Evolutionary conservation across 2,888 invertebrate species (phyloP).

Genomic region (Trichopoda pennipes): DNA sequence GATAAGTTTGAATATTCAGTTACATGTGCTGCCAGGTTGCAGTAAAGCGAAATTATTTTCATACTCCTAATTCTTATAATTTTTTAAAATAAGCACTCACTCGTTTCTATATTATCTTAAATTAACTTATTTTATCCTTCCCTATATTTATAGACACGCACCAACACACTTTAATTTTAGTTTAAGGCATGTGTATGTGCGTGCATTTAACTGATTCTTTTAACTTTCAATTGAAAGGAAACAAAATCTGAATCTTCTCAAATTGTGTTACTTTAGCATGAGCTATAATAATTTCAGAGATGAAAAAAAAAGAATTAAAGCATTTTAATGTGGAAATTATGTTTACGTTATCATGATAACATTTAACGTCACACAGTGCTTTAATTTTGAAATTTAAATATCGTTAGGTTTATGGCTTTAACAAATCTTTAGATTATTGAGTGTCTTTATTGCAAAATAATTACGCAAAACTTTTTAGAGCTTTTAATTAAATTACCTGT

Average conservation of each 20-base stretch:
- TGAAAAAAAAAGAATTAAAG: not conserved
- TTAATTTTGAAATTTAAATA: not conserved
- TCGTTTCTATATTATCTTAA: conserved; percentile 7
- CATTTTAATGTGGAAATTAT: conserved; percentile 16
- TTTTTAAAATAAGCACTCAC: not conserved
- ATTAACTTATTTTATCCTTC: conserved; percentile 33
- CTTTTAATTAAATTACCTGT: too few relatives aligned
- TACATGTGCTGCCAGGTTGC: not conserved
- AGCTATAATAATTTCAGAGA: conserved; percentile 18
- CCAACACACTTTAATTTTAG: not conserved
- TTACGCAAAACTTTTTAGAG: too few relatives aligned
- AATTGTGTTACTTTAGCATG: conserved; percentile 39
- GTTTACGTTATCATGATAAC: conserved; percentile 16
- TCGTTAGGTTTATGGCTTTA: too few relatives aligned
- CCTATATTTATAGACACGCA: conserved; percentile 8
- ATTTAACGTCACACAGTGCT: conserved; percentile 39
- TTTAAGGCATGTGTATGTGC: not conserved
- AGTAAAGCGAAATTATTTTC: not conserved
- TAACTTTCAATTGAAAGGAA: conserved; percentile 18
- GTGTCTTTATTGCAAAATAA: too few relatives aligned
- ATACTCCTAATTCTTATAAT: not conserved
- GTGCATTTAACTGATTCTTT: conserved; percentile 40
- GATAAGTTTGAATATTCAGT: conserved; percentile 2
- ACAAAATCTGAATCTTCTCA: conserved; percentile 22
- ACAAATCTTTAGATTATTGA: too few relatives aligned